Base-by-base conservation (phyloP, 2,113 vertebrate species). In the Antigone vipio region DNA sequence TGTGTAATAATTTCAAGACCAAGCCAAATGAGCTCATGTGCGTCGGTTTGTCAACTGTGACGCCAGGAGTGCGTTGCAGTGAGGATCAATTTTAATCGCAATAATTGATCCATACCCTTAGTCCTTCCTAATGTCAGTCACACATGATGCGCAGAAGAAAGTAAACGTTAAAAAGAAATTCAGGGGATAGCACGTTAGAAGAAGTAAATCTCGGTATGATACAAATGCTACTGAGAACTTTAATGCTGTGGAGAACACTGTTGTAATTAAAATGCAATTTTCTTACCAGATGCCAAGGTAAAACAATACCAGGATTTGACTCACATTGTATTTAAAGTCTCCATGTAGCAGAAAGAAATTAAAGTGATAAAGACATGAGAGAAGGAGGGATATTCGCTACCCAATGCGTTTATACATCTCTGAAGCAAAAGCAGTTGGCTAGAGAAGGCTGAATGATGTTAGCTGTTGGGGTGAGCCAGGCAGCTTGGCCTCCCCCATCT, bases 1-100 rank as follows among this genome's bases (percentile, higher is more conserved):
- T 5, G 12, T 20, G 27, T 35, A 52, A 23, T 16, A 17, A n/a
- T 42, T 58, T 45, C 55, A 16, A 34, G 75, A 15, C 67, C 45
- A 32, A 73, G 90, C 78, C 71, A 92, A 85, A n/a, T 49, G 92
- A 79, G 89, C 81, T 95, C 53, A 27, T 45, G 77, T 49, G 66
- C 11, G 0, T 40, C 80, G 20, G n/a, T 49, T 67, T 38, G 77
- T 73, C 74, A 62, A 42, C 56, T 49, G 81, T 88, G 92, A 53
- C 4, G 55, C 80, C 77, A 60, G 83, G 74, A 85, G 53, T 1
- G 49, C 9, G 2, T 9, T 19, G 52, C 3, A 5, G 50, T 10
- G 35, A 94, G 75, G 92, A 96, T 89, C 92, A 75, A 85, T 96
- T 95, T 92, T 84, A 94, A 97, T 97, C 88, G 88, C 88, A 73